These are phyloP conservation scores for Tragelaphus imberbis DNA, from an alignment of 2,113 vertebrate species.

Conservation along the genomic window DNA sequence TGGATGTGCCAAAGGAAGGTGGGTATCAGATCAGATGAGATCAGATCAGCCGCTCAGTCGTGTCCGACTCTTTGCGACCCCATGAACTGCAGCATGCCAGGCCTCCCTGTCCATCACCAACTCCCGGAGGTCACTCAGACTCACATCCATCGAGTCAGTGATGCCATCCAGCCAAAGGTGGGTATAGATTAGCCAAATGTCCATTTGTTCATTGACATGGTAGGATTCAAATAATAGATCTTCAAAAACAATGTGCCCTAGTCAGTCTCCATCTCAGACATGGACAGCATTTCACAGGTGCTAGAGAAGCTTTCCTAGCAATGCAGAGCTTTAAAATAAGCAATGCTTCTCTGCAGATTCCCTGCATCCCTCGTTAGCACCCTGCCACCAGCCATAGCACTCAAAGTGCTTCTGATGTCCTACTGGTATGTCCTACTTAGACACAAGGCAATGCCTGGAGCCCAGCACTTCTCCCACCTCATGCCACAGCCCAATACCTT, in stretches of 20 bases:
- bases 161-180: not conserved
- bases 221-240: conserved; percentile 50
- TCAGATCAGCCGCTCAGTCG: too few relatives aligned
- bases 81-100: too few relatives aligned
- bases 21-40: too few relatives aligned
- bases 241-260: conserved; percentile 30
- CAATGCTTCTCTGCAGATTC: not conserved
- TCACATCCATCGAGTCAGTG: too few relatives aligned
- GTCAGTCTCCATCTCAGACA: not conserved
- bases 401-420: not conserved
- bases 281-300: not conserved
- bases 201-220: conserved; percentile 51
- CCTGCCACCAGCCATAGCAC: not conserved
- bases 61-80: too few relatives aligned
- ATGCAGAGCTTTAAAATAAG: not conserved
- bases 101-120: too few relatives aligned
- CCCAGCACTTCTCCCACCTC: not conserved
- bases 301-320: not conserved
- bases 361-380: not conserved
- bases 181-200: conserved; percentile 71
- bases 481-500: not conserved
- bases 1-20: conserved; percentile 47
- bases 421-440: not conserved
- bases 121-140: too few relatives aligned
- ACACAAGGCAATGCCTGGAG: not conserved